These are phyloP conservation scores for Epicampocera succincta DNA, from an alignment of 2,888 invertebrate species.

Conservation along the genomic window DNA sequence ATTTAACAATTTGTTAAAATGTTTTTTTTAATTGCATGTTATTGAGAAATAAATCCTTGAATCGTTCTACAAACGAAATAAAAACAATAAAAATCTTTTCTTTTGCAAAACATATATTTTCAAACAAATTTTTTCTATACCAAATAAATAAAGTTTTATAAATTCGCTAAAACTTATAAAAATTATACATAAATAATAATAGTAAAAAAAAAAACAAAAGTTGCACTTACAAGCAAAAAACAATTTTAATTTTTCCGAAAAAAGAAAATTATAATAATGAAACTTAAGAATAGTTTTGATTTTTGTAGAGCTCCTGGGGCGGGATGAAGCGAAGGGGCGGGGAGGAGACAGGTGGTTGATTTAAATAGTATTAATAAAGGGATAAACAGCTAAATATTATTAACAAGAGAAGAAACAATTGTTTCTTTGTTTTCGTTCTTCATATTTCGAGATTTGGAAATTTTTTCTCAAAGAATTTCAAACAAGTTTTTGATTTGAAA, in stretches of 20 bases:
- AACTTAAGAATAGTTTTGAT: constrained; percentile 82
- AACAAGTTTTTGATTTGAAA: constrained; percentile 62
- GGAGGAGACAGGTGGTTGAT: no score
- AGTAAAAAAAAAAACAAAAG: constrained; percentile 39
- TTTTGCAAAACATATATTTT: constrained; percentile 35
- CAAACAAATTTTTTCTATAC: constrained; percentile 20
- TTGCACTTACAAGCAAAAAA: constrained; percentile 68
- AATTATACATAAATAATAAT: constrained; percentile 11
- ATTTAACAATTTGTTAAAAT: no score
- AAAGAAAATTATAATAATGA: constrained; percentile 36
- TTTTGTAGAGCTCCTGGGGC: no score
- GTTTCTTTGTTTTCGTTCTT: background rate
- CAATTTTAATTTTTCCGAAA: constrained; percentile 61
- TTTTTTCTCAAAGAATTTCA: constrained; percentile 63
- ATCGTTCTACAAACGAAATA: background rate
- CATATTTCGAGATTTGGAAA: background rate
- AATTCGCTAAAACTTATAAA: constrained; percentile 18
- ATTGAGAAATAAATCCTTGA: no score
- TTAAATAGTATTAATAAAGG: constrained; percentile 35
- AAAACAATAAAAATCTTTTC: constrained; percentile 4
- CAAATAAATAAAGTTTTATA: constrained; percentile 8
- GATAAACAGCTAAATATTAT: constrained; percentile 44
- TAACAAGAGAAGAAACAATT: no score
- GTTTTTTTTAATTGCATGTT: no score
- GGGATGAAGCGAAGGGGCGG: no score